Base-by-base conservation (phyloP, 2,113 vertebrate species). In the Serranochromis macrocephalus region DNA sequence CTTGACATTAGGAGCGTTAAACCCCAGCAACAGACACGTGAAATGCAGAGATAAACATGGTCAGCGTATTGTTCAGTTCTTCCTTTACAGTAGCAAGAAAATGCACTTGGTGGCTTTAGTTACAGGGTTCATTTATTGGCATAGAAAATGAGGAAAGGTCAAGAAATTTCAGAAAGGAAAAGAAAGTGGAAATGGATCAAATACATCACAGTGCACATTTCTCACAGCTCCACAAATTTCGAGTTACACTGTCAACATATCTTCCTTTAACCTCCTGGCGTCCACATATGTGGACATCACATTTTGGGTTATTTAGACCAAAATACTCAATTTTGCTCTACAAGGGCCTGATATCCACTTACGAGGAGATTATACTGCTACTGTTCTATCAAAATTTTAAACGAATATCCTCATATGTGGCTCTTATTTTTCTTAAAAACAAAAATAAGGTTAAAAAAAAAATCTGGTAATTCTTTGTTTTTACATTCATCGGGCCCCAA, bases 31-130 rank as follows among this genome's bases (percentile, higher is more conserved):
- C 71, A 6, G 40, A 89, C 42, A 75, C 33, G 21, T 42, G 87
- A 85, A 80, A 87, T 66, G 58, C 66, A 54, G 66, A 85, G 89
- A 91, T 86, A 57, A 87, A 87, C 33, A 26, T 17, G 57, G 42
- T 55, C 16, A 51, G 24, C 83, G 38, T 17, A 51, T 66, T 85
- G 54, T 61, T 82, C 54, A 55, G 6, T 68, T 84, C 24, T 84
- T 55, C 3, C 2, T 13, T 53, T 58, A 19, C 29, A 83, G 53
- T 5, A 5, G 42, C 10, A 78, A 49, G 7, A 51, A 31, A 78
- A 49, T 78, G 26, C 45, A 78, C 9, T 31, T 1, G 7, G 16
- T 49, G 42, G 24, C 9, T 47, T 47, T 78, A 49, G 45, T 29
- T 49, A 31, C 6, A 29, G 24, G 16, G 42, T 78, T 78, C 26